Evolutionary conservation across 2,888 invertebrate species (phyloP), one percentile per base, ranked within the genome.

Genomic region (Tinea trinotella): DNA sequence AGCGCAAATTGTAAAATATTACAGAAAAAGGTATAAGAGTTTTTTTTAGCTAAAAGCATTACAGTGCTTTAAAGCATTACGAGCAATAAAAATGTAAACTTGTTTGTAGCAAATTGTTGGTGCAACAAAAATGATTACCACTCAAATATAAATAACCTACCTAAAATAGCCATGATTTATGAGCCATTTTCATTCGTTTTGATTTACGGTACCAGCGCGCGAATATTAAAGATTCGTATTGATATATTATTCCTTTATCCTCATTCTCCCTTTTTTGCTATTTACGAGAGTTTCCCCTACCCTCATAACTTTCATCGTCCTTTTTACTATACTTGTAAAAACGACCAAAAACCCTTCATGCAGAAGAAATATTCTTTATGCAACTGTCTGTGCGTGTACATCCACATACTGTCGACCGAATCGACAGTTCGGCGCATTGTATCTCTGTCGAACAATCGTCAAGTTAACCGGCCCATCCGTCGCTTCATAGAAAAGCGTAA

Each of bases 231-330:
- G 82, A 85, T 80, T 83, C 81, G 76, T 81, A 85, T 83, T 85
- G 84, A 84, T 84, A 84, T 84, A 85, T 85, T 85, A 83, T 83
- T 80, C 81, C 79, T 82, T 82, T 82, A 83, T 85, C 81, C 84
- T 72, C 69, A 74, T 81, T 83, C 74, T 79, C 78, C 77, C 73
- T 71, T 53, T 71, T 67, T 71, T 71, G 76, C 78, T 82, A 84
- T 84, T 84, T 84, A 83, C 81, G 82, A 74, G 80, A 74, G 66
- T 72, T 73, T 73, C 71, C 74, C 80, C 76, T 66, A 75, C 79
- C 76, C 78, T 80, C 79, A 78, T 83, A 83, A 82, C 81, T 82
- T 83, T 74, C 75, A 74, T 72, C 76, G 77, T 78, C 79, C 74
- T 75, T 81, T 82, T 82, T 79, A 77, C 74, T 70, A 71, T 60